Conservation (phyloP, 2,113 vertebrate species). For the Microcebus griseorufus region DNA sequence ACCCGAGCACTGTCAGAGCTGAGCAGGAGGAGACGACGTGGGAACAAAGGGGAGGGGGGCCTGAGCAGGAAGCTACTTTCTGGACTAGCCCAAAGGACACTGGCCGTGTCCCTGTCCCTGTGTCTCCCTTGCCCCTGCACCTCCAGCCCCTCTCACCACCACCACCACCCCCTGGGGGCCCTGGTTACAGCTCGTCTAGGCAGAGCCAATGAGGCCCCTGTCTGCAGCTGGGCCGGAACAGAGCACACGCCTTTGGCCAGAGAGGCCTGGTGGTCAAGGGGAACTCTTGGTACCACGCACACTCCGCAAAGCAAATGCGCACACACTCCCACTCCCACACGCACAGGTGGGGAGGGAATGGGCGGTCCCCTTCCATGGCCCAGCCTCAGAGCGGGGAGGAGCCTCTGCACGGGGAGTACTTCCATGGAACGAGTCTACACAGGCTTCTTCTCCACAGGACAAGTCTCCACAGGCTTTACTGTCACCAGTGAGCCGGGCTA, state of each 20-base stretch:
- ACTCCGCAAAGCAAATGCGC: background rate
- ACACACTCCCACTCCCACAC: background rate
- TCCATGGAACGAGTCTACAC: background rate
- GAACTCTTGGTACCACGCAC: background rate
- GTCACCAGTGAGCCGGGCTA: background rate
- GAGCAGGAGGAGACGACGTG: background rate
- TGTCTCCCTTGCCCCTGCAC: background rate
- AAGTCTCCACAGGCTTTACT: background rate
- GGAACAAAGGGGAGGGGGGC: too few relatives aligned
- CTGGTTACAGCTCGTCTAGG: background rate
- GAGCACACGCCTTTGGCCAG: background rate
- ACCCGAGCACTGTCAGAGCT: background rate
- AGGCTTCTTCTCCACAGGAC: background rate
- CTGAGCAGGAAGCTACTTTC: background rate
- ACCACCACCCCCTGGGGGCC: too few relatives aligned
- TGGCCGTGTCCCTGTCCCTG: background rate
- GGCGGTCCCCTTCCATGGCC: background rate
- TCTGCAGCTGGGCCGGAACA: background rate
- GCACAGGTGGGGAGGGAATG: background rate
- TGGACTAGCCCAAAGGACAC: background rate
- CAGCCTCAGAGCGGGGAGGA: background rate
- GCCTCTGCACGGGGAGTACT: background rate
- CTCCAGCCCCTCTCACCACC: background rate
- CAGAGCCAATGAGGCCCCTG: background rate
- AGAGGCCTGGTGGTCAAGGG: background rate